phyloP scores from a whole-genome alignment of 30 jellyfish, hydroid and myxozoan species.

The Phacellophora camtschatica region DNA sequence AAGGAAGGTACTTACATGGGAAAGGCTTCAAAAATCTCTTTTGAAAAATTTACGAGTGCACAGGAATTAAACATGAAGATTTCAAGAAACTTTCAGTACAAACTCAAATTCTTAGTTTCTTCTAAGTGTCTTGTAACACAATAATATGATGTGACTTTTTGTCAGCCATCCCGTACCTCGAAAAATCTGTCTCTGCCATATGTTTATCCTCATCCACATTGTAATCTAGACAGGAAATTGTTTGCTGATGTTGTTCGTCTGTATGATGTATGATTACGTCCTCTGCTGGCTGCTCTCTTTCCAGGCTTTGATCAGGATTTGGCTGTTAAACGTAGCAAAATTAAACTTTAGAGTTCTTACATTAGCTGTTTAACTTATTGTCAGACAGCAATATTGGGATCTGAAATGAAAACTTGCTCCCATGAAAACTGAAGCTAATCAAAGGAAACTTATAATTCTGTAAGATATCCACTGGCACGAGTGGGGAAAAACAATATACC shows the following conservation, averaged over 20 bases:
- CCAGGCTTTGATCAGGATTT: not conserved
- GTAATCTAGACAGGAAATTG: not conserved
- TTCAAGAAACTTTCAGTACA: not conserved
- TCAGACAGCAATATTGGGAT: not conserved
- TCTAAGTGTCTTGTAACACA: not conserved
- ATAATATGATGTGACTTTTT: not conserved
- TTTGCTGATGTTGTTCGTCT: not conserved
- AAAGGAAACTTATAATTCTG: not conserved
- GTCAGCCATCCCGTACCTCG: not conserved
- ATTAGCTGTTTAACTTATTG: not conserved
- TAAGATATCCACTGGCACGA: not conserved
- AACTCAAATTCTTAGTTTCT: not conserved
- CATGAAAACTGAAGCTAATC: not conserved
- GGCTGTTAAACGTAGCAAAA: not conserved
- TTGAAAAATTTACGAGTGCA: not conserved
- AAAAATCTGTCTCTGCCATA: not conserved
- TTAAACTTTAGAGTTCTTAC: not conserved
- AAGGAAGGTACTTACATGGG: not conserved
- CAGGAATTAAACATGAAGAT: not conserved
- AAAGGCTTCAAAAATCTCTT: not conserved
- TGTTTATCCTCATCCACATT: not conserved
- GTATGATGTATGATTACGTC: not conserved
- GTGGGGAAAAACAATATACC: not conserved
- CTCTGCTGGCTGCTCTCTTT: not conserved
- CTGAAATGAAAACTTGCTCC: not conserved